Conservation (phyloP, 23 tunicate species). For the Styela plicata region DNA sequence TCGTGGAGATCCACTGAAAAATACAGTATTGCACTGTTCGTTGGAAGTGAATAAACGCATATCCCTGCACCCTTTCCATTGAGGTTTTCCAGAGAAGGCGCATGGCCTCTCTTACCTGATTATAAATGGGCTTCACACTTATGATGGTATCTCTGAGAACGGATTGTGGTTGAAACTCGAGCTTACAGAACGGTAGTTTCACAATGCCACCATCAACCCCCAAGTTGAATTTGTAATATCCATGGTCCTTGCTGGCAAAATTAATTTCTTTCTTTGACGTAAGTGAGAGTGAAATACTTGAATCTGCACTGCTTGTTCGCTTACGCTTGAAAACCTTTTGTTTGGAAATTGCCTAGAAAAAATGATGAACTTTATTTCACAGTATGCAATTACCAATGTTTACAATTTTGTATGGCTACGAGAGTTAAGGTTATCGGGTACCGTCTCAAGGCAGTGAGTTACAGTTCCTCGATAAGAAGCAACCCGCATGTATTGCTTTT, state of each 20-base stretch:
- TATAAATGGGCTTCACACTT: neutral
- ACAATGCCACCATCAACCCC: neutral
- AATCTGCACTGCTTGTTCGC: neutral
- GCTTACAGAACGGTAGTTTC: neutral
- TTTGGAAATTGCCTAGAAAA: neutral
- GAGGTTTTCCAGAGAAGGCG: too few relatives aligned
- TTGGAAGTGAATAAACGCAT: too few relatives aligned
- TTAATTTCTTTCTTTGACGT: neutral
- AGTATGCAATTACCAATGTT: neutral
- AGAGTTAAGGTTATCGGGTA: too few relatives aligned
- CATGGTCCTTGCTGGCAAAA: neutral
- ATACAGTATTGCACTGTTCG: too few relatives aligned
- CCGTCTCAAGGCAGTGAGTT: too few relatives aligned
- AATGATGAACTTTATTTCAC: neutral
- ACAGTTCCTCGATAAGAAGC: neutral
- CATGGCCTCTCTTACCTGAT: too few relatives aligned
- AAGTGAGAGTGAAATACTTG: neutral
- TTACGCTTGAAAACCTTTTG: neutral
- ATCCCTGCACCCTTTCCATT: too few relatives aligned
- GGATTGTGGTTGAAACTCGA: neutral
- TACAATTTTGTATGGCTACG: neutral
- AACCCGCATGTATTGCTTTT: neutral
- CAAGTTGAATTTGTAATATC: neutral
- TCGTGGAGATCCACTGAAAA: too few relatives aligned
- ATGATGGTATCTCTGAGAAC: neutral